Conservation (phyloP, 2,888 invertebrate species). For the Lasioglossum vierecki region DNA sequence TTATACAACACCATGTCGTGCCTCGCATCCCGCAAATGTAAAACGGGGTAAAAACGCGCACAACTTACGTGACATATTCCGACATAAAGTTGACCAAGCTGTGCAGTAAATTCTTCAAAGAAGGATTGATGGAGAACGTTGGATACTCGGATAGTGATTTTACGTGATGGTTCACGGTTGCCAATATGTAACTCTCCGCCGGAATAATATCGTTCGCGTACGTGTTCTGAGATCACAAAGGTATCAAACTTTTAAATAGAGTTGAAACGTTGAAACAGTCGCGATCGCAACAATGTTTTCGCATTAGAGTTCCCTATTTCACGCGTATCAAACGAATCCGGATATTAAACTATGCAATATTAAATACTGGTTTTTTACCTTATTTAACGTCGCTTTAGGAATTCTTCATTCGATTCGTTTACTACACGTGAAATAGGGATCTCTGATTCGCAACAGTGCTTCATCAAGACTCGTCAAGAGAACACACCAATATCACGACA, state of each 20-base stretch:
- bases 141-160: constrained; percentile 87
- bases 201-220: constrained; percentile 92
- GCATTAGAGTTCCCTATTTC: too few relatives aligned
- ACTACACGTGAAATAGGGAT: too few relatives aligned
- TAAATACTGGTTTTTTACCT: too few relatives aligned
- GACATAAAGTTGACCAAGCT: constrained; percentile 88
- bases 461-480: too few relatives aligned
- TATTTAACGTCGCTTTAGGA: too few relatives aligned
- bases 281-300: background rate
- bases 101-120: constrained; percentile 88
- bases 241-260: background rate
- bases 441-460: too few relatives aligned
- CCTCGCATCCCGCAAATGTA: background rate
- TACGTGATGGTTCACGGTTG: constrained; percentile 89
- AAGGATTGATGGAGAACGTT: constrained; percentile 86
- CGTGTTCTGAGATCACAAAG: constrained; percentile 85
- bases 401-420: too few relatives aligned
- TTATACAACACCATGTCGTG: background rate
- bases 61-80: constrained; percentile 86
- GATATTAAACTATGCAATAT: too few relatives aligned
- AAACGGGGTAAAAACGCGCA: background rate
- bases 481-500: background rate
- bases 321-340: too few relatives aligned
- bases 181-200: constrained; percentile 92
- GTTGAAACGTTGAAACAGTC: background rate